phyloP scores from a whole-genome alignment of 2,113 vertebrate genomes.

The Phrynocephalus versicolor region DNA sequence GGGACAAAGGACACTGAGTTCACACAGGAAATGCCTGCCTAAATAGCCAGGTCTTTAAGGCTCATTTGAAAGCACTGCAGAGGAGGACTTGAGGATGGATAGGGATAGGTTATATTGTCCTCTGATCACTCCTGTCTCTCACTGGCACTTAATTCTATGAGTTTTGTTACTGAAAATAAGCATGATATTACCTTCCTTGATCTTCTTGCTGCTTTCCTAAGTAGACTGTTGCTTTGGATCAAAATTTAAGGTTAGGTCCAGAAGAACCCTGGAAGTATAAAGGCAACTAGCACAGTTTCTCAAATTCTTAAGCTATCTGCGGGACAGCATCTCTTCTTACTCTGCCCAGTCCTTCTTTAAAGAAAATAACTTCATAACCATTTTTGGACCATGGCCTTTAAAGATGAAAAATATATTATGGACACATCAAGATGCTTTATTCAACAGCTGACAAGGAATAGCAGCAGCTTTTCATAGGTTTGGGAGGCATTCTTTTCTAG shows the following conservation, averaged over 20 bases:
- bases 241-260: background rate
- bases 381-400: background rate
- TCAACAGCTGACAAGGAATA: too few species aligned
- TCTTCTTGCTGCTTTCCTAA: background rate
- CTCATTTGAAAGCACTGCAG: too few species aligned
- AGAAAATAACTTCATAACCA: background rate
- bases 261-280: background rate
- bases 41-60: too few species aligned
- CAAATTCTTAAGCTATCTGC: background rate
- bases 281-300: background rate
- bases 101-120: too few species aligned
- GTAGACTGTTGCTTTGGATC: background rate
- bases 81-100: too few species aligned
- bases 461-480: too few species aligned
- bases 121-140: background rate
- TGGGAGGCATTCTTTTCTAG: too few species aligned
- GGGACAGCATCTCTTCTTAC: background rate
- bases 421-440: too few species aligned
- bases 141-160: background rate
- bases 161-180: background rate
- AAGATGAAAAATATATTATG: background rate
- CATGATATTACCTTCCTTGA: background rate
- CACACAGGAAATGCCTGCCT: too few species aligned
- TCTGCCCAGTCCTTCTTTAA: background rate
- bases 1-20: too few species aligned